phyloP scores from a whole-genome alignment of 2,797 vertebrate species.

The Gouania willdenowi region DNA sequence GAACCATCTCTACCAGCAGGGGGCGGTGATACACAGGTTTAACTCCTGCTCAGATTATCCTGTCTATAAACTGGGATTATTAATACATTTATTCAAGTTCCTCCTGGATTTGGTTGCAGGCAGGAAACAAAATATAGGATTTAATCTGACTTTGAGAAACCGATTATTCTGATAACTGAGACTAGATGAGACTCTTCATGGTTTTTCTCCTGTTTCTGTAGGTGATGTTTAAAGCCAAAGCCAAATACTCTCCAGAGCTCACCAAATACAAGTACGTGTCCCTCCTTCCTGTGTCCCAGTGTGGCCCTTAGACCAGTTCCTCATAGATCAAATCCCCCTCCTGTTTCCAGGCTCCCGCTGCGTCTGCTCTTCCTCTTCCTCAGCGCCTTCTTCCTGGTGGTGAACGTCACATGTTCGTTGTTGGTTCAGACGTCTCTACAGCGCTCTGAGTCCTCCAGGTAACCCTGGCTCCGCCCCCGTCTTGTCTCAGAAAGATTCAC shows the following conservation, averaged over 20 bases:
- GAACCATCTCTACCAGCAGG: too few relatives aligned
- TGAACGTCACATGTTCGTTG: conserved; percentile 89
- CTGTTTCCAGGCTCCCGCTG: conserved; percentile 77
- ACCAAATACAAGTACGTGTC: conserved; percentile 92
- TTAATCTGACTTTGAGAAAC: too few relatives aligned
- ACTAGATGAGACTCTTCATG: too few relatives aligned
- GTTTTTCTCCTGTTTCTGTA: conserved; percentile 31
- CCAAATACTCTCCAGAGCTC: conserved; percentile 92
- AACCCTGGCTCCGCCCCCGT: too few relatives aligned
- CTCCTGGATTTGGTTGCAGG: too few relatives aligned
- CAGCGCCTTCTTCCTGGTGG: conserved; percentile 85
- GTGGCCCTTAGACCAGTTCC: background rate
- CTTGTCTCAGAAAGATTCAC: too few relatives aligned
- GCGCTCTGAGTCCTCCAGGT: conserved; percentile 51
- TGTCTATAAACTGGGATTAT: too few relatives aligned
- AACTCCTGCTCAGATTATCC: too few relatives aligned
- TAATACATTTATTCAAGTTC: too few relatives aligned
- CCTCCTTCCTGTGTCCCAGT: background rate
- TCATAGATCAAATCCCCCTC: background rate
- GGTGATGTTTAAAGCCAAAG: conserved; percentile 93
- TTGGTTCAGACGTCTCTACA: conserved; percentile 79
- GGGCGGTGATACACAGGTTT: too few relatives aligned
- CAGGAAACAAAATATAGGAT: too few relatives aligned
- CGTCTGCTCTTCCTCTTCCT: conserved; percentile 83
- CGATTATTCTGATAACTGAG: too few relatives aligned